Percentiles rank a stretch among this genome's conserved stretches.
Evolutionary conservation across 2,113 vertebrate species (phyloP).

Genomic region (Fukomys damarensis): DNA sequence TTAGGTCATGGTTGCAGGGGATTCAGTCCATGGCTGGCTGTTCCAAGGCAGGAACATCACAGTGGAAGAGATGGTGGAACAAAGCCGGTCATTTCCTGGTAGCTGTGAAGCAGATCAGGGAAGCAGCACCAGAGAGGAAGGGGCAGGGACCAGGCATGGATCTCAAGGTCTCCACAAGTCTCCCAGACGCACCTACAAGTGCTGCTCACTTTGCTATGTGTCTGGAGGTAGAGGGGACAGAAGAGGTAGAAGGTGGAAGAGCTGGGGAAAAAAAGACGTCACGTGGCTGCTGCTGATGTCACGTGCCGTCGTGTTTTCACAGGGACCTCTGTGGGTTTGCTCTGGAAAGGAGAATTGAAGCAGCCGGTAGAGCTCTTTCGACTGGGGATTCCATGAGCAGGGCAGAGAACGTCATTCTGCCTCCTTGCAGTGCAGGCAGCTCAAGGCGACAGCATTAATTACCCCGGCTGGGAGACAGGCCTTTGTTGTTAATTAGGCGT

Average conservation of each 20-base stretch:
- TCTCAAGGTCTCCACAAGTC: not conserved
- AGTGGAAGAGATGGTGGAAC: not conserved
- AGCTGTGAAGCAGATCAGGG: not conserved
- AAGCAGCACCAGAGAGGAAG: not conserved
- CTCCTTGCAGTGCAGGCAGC: not conserved
- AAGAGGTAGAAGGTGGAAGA: not conserved
- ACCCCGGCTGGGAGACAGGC: not conserved
- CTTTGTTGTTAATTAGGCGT: too few relatives aligned
- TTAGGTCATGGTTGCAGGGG: not conserved
- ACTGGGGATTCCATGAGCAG: not conserved
- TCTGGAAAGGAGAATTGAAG: conserved; percentile 45
- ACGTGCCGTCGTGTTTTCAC: conserved; percentile 30
- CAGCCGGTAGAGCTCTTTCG: not conserved
- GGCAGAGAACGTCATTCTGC: not conserved
- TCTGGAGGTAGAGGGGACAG: not conserved
- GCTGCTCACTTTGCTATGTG: too few relatives aligned
- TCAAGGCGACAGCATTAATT: fast-evolving
- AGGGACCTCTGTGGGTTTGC: conserved; percentile 23
- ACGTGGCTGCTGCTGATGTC: not conserved
- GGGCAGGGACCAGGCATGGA: not conserved
- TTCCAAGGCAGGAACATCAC: not conserved
- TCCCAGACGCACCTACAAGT: not conserved
- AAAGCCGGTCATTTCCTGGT: not conserved
- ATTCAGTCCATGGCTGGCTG: not conserved
- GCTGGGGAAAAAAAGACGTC: not conserved